These are phyloP conservation scores for Ciconia boyciana DNA, from an alignment of 2,113 vertebrate species.

Conservation along the genomic window DNA sequence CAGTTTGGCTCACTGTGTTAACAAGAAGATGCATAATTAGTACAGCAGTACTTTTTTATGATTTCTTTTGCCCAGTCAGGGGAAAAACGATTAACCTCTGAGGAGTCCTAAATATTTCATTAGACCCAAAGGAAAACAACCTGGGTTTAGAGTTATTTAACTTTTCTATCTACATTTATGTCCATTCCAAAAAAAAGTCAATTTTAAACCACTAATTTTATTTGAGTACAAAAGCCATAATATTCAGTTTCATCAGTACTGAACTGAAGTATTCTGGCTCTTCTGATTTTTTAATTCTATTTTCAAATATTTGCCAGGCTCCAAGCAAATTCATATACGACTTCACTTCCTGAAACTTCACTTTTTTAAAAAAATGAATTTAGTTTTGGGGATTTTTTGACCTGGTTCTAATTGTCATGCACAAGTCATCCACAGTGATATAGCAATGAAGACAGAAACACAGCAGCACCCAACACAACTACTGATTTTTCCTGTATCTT, in stretches of 20 bases:
- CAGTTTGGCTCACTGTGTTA: slow-evolving; percentile 66
- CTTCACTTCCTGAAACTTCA: not conserved
- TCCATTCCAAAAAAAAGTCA: not conserved
- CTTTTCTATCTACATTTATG: not conserved
- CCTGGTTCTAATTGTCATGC: not conserved
- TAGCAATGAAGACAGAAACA: not conserved
- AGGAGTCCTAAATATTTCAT: not conserved
- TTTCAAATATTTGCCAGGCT: not conserved
- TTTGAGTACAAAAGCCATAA: not conserved
- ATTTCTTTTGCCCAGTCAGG: not conserved
- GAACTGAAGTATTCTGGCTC: not conserved
- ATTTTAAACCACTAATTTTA: not conserved
- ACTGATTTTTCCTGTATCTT: not conserved
- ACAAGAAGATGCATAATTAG: not conserved
- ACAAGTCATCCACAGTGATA: not conserved
- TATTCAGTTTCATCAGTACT: not conserved
- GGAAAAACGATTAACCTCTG: not conserved
- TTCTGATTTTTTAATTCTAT: not conserved
- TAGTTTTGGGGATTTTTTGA: not conserved
- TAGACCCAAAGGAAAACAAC: not conserved
- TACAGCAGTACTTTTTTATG: not conserved
- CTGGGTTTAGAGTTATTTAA: not conserved
- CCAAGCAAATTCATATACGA: not conserved
- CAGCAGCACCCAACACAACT: not conserved
- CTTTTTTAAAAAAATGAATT: not conserved